A percentile compares a stretch with the other conserved stretches of the same genome.
phyloP scores from a whole-genome alignment of 2,797 vertebrate species.

The Enteromius argenteus region DNA sequence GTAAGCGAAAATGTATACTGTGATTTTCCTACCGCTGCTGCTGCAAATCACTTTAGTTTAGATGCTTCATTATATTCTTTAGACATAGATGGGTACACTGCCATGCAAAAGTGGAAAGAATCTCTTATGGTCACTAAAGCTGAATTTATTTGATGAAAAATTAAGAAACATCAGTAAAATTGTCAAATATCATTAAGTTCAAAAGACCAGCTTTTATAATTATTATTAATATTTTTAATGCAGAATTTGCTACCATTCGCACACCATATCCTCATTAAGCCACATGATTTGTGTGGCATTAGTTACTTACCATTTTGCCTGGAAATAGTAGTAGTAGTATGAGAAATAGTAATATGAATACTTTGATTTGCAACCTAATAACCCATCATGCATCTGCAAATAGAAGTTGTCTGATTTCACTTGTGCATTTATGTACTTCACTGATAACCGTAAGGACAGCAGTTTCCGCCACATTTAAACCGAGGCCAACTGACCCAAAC shows the following conservation, averaged over 20 bases:
- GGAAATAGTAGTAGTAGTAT: neutral
- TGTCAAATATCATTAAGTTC: neutral
- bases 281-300: neutral
- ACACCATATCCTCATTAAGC: neutral
- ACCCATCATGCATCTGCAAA: neutral
- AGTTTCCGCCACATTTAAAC: constrained; percentile 10
- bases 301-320: neutral
- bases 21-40: neutral
- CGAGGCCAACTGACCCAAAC: constrained; percentile 11
- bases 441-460: constrained; percentile 14
- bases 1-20: neutral
- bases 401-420: constrained; percentile 47
- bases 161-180: neutral
- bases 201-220: neutral
- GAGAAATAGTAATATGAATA: neutral
- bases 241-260: neutral
- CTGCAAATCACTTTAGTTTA: constrained; percentile 29
- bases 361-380: neutral
- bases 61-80: constrained; percentile 38
- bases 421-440: neutral
- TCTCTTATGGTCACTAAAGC: neutral
- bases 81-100: neutral
- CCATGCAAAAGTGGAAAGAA: neutral
- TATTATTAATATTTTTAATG: neutral
- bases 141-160: neutral